A percentile compares a stretch with the other conserved stretches of the same genome.
phyloP scores from a whole-genome alignment of 2,888 invertebrate species.

The Panopea generosa region DNA sequence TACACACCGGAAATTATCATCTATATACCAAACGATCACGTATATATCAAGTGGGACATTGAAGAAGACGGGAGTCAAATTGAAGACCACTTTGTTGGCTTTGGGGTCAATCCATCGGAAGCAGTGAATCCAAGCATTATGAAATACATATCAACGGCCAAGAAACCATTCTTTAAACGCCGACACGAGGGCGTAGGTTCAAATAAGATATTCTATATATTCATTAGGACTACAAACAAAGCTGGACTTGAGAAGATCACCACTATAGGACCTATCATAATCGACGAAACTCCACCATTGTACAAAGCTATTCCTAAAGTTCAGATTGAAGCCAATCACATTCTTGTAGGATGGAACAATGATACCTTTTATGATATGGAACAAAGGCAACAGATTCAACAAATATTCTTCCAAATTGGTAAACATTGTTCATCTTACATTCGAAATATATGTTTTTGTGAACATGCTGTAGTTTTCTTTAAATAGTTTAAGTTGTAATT shows the following conservation, averaged over 20 bases:
- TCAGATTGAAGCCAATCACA: slow-evolving; percentile 9
- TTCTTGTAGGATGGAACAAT: slow-evolving; percentile 54
- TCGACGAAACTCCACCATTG: slow-evolving; percentile 56
- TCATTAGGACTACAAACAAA: slow-evolving; percentile 60
- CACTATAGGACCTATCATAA: slow-evolving; percentile 57
- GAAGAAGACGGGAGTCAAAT: slow-evolving; percentile 61
- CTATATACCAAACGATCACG: slow-evolving; percentile 53
- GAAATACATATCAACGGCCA: slow-evolving; percentile 38
- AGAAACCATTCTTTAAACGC: slow-evolving; percentile 32
- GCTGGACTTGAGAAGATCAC: slow-evolving; percentile 47
- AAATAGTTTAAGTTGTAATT: too few species aligned
- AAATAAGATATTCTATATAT: slow-evolving; percentile 49
- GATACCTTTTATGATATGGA: slow-evolving; percentile 57
- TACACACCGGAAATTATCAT: slow-evolving; percentile 19
- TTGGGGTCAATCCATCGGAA: slow-evolving; percentile 29
- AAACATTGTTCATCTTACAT: too few species aligned
- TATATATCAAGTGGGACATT: slow-evolving; percentile 56
- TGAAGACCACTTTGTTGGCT: slow-evolving; percentile 50
- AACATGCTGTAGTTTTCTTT: too few species aligned
- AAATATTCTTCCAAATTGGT: slow-evolving; percentile 51
- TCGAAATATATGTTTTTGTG: too few species aligned
- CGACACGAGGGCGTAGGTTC: slow-evolving; percentile 53
- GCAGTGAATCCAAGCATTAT: slow-evolving; percentile 44
- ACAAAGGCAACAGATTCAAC: slow-evolving; percentile 42
- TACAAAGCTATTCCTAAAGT: slow-evolving; percentile 25